Conservation (phyloP, 2,888 invertebrate species). For the Orchesella flavescens region DNA sequence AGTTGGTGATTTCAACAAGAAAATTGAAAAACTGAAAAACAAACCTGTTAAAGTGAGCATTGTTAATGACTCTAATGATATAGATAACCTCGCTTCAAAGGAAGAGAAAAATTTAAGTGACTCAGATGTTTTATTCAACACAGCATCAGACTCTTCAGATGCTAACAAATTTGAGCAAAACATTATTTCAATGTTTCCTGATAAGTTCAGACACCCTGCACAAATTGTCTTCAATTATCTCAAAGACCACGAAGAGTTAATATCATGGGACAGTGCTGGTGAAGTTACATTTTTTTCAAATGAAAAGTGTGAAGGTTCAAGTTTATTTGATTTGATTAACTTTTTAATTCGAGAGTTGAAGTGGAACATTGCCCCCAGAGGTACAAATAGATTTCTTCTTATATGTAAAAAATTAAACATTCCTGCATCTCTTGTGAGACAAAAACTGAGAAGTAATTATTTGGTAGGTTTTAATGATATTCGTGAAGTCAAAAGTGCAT, state of each 20-base stretch:
- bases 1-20: conserved; percentile 8
- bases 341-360: conserved; percentile 21
- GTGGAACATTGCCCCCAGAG: conserved; percentile 27
- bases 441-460: neutral
- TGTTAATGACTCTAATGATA: neutral
- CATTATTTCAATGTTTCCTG: conserved; percentile 1
- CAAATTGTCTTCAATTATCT: conserved; percentile 19
- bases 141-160: no score
- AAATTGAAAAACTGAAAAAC: neutral
- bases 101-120: no score
- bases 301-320: conserved; percentile 12
- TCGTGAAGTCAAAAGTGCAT: neutral
- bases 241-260: conserved; percentile 23
- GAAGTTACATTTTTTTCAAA: conserved; percentile 37
- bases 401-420: conserved; percentile 37
- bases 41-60: neutral
- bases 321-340: conserved; percentile 42
- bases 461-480: neutral
- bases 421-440: conserved; percentile 4
- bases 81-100: no score
- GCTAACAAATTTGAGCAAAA: neutral
- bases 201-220: neutral
- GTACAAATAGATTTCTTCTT: conserved; percentile 44
- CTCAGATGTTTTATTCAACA: no score
- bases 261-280: conserved; percentile 42